Base-by-base conservation (phyloP, 2,797 vertebrate genomes). In the Chromobotia macracanthus region DNA sequence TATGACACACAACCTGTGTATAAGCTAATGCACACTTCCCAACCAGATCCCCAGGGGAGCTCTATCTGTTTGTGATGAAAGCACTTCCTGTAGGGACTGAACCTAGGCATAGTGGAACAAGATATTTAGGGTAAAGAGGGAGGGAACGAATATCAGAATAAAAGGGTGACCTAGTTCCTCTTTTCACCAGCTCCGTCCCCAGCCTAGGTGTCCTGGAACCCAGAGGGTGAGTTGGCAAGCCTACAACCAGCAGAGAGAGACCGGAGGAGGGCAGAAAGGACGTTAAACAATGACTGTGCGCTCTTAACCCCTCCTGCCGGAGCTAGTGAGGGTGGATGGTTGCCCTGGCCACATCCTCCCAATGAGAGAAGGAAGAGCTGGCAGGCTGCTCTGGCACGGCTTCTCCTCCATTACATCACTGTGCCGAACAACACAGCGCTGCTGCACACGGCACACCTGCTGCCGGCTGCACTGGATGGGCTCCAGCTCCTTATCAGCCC, bases 391-490 rank as follows among this genome's bases (percentile, higher is more conserved):
- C 82, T 87, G 86, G 86, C 87, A 79, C 70, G 82, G 77, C 48
- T 38, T 87, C 77, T 86, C 79, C 60, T 74, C 28, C 75, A 83
- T 91, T 89, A 92, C 90, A 87, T 93, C 90, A 93, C 82, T 84
- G 86, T 76, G 74, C 77, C 81, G 84, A 81, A 87, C 82, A 85
- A 87, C 89, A 87, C 84, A 81, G 86, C 88, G 86, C 86, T 90
- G 88, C 90, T 88, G 91, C 89, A 92, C 89, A 89, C 88, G 80
- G 86, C 86, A 89, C 89, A 92, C 91, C 91, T 92, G 90, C 91
- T 90, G 82, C 64, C 73, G 88, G 87, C 84, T 88, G 87, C 87
- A 74, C 83, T 41, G 76, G 68, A 61, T 35, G 80, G 82, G 84
- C 86, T 83, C 84, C 88, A 89, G 88, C 89, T 88, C 81, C 76